Evolutionary conservation across 2,888 invertebrate species (phyloP).

Genomic region (Pharmacophagus antenor): DNA sequence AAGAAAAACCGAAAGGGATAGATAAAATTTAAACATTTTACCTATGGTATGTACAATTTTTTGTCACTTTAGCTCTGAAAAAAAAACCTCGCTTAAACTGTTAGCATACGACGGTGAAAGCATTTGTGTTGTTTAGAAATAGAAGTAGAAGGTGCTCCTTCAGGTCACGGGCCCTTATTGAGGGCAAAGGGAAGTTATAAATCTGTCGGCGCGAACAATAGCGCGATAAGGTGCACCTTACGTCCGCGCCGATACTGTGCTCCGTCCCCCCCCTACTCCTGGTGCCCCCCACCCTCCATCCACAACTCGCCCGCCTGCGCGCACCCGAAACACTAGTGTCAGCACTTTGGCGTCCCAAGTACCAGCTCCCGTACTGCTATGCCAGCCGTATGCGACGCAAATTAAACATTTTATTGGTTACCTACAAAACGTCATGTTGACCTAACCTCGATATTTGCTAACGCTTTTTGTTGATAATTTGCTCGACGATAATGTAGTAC

Average conservation of each 20-base stretch:
- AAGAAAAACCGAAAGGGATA: neutral
- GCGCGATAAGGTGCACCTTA: constrained; percentile 77
- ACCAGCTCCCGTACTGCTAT: neutral
- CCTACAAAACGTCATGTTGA: constrained; percentile 6
- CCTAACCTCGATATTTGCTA: constrained; percentile 31
- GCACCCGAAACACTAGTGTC: constrained; percentile 13
- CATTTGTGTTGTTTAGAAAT: constrained; percentile 42
- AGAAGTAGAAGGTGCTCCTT: constrained; percentile 49
- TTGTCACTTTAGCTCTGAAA: neutral
- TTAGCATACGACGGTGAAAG: neutral
- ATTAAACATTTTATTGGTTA: constrained; percentile 7
- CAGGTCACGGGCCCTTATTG: constrained; percentile 79
- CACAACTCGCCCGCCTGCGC: neutral
- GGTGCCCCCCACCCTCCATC: neutral
- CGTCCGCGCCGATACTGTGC: constrained; percentile 54
- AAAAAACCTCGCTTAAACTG: neutral
- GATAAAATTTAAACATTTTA: neutral
- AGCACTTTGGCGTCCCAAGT: neutral
- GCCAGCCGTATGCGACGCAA: neutral
- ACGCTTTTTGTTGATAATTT: constrained; percentile 52
- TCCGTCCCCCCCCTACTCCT: constrained; percentile 32
- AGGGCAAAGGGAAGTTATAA: constrained; percentile 81
- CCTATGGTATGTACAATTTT: constrained; percentile 15
- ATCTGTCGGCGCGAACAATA: constrained; percentile 79
- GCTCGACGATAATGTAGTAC: constrained; percentile 51